These are phyloP conservation scores for Trissonchulus latispiculum DNA, from an alignment of 2,888 invertebrate species.

Conservation along the genomic window DNA sequence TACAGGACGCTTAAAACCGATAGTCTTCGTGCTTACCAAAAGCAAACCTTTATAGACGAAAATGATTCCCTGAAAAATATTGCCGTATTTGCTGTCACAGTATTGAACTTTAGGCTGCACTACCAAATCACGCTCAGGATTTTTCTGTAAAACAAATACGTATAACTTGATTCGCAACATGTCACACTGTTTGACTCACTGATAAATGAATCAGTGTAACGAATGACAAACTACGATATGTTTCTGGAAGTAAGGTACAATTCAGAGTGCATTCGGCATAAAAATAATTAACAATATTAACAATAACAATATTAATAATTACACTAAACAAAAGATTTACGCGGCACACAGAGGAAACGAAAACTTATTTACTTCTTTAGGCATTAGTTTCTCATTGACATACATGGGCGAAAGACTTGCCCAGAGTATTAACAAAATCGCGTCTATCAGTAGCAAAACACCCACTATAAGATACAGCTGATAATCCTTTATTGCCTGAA, in stretches of 20 bases:
- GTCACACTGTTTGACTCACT: too few relatives aligned
- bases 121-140: conserved; percentile 31
- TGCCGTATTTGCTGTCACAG: conserved; percentile 87
- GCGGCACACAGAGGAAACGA: too few relatives aligned
- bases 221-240: conserved; percentile 33
- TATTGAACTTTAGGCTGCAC: conserved; percentile 76
- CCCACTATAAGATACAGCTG: conserved; percentile 95
- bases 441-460: conserved; percentile 73
- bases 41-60: conserved; percentile 96
- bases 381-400: too few relatives aligned
- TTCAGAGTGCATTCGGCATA: too few relatives aligned
- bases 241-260: conserved; percentile 23
- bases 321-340: too few relatives aligned
- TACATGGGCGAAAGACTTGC: conserved; percentile 51
- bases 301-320: too few relatives aligned
- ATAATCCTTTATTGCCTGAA: conserved; percentile 88
- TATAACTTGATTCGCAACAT: background rate
- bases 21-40: conserved; percentile 58
- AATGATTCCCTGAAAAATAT: conserved; percentile 84
- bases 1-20: background rate
- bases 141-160: conserved; percentile 28
- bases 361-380: too few relatives aligned
- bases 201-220: too few relatives aligned
- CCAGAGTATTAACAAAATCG: conserved; percentile 93
- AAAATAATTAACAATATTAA: too few relatives aligned